Conservation (phyloP, 2,113 vertebrate species). For the Aegithalos caudatus region DNA sequence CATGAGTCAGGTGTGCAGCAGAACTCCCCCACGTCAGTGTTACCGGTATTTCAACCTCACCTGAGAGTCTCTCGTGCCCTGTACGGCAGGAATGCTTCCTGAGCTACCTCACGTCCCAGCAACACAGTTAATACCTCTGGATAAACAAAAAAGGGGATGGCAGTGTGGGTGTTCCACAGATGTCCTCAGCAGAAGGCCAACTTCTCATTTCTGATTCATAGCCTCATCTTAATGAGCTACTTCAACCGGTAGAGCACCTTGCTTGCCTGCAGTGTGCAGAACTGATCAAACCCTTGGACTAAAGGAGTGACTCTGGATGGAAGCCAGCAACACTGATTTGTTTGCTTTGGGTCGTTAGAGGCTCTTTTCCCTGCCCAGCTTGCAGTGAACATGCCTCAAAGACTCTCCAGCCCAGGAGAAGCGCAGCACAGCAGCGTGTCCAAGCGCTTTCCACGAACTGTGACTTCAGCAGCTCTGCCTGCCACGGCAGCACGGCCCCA, state of each 20-base stretch:
- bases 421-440: neutral
- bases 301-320: neutral
- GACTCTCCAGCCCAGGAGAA: neutral
- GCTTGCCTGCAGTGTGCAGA: neutral
- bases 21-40: neutral
- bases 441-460: neutral
- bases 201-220: slow-evolving; percentile 43
- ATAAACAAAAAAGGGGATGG: neutral
- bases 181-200: slow-evolving; percentile 21
- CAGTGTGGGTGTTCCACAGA: neutral
- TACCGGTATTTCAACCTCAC: neutral
- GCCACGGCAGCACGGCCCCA: neutral
- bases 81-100: neutral
- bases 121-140: neutral
- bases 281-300: neutral
- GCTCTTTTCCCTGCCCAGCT: neutral
- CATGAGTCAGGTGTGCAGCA: neutral
- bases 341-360: neutral
- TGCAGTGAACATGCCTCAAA: neutral
- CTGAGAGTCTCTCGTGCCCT: neutral
- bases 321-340: neutral
- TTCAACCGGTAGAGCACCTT: slow-evolving; percentile 22
- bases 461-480: neutral
- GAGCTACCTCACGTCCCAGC: slow-evolving; percentile 2
- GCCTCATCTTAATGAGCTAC: neutral